Percentiles rank a stretch among this genome's conserved stretches.
phyloP scores from a whole-genome alignment of 2,113 vertebrate genomes.

The Boleophthalmus pectinirostris region DNA sequence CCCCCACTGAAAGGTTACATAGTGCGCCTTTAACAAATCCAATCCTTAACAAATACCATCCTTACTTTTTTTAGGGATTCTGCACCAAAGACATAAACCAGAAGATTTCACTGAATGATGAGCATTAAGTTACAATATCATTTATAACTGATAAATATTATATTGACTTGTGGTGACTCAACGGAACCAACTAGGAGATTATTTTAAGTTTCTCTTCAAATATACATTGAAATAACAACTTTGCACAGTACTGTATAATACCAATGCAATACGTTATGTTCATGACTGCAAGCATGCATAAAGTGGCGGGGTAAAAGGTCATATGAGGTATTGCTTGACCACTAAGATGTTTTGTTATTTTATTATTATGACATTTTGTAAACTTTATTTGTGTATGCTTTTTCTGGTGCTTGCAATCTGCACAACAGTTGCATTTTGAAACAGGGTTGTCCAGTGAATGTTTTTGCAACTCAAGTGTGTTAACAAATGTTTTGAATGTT shows the following conservation, averaged over 20 bases:
- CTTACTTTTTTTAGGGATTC: too few relatives aligned
- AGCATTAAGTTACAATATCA: not conserved
- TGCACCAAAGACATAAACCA: too few relatives aligned
- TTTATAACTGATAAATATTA: not conserved
- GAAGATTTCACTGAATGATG: not conserved
- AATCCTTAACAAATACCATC: too few relatives aligned
- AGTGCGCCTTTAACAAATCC: too few relatives aligned
- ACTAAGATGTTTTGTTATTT: slow-evolving; percentile 16
- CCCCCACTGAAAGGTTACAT: too few relatives aligned
- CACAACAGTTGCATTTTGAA: slow-evolving; percentile 62
- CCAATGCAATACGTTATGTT: slow-evolving; percentile 20
- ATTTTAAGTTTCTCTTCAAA: not conserved
- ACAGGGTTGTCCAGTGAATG: slow-evolving; percentile 50
- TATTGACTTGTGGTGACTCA: not conserved
- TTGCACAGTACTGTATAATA: slow-evolving; percentile 30
- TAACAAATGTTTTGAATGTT: slow-evolving; percentile 61
- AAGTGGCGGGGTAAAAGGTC: slow-evolving; percentile 14
- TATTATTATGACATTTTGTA: slow-evolving; percentile 13
- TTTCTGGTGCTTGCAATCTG: slow-evolving; percentile 63
- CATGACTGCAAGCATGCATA: slow-evolving; percentile 10
- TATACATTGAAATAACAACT: not conserved
- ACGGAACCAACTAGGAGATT: not conserved
- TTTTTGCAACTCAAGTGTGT: slow-evolving; percentile 70
- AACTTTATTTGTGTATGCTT: slow-evolving; percentile 48
- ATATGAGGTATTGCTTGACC: slow-evolving; percentile 19